A percentile compares a stretch with the other conserved stretches of the same genome.
phyloP scores from a whole-genome alignment of 1,140 invertebrate species.

The Bombus ignitus region DNA sequence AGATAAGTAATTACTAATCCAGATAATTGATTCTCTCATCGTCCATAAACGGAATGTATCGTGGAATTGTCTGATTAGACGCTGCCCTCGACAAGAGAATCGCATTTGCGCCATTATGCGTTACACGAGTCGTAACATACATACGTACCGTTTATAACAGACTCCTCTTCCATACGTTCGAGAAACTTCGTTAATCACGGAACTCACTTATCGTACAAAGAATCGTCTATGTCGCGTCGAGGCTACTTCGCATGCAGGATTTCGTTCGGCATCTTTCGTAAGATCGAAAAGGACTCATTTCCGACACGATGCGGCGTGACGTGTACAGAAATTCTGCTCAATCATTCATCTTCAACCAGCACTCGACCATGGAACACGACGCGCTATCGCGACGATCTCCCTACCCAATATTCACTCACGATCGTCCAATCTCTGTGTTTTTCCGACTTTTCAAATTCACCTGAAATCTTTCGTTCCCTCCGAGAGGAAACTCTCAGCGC shows the following conservation, averaged over 20 bases:
- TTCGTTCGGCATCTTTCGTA: conserved; percentile 12
- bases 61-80: not conserved
- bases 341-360: conserved; percentile 42
- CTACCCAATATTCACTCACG: not conserved
- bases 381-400: conserved; percentile 54
- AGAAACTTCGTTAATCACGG: not conserved
- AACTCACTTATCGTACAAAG: not conserved
- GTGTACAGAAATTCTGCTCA: conserved; percentile 23
- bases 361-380: conserved; percentile 34
- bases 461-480: not conserved
- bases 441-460: too few species aligned
- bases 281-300: conserved; percentile 11
- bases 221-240: not conserved
- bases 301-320: not conserved
- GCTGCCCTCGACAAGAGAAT: not conserved
- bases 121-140: not conserved
- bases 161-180: not conserved
- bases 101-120: not conserved
- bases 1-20: not conserved
- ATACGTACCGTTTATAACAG: not conserved
- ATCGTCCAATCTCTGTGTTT: not conserved
- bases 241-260: not conserved
- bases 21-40: not conserved
- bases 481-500: not conserved
- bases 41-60: not conserved